Percentiles rank a stretch among this genome's conserved stretches.
Evolutionary conservation across 2,797 vertebrate species (phyloP).

Genomic region (Sarcoramphus papa): DNA sequence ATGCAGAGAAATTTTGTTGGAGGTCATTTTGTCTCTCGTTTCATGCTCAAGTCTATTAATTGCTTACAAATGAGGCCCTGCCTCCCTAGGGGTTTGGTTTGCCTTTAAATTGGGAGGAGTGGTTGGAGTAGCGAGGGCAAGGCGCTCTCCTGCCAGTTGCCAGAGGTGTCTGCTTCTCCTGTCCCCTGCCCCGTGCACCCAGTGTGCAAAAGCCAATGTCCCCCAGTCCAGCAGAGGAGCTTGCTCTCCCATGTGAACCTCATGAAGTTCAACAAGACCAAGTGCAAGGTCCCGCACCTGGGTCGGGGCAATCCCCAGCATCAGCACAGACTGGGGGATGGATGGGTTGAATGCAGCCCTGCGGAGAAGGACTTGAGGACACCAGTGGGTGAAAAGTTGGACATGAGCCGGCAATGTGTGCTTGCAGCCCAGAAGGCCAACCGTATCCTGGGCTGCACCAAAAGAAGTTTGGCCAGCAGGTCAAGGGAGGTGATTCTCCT

Average conservation of each 20-base stretch:
- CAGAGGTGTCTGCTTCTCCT: neutral
- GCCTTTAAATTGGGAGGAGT: neutral
- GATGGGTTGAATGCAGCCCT: neutral
- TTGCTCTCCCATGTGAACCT: neutral
- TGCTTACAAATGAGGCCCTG: neutral
- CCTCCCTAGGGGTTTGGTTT: neutral
- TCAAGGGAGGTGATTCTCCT: neutral
- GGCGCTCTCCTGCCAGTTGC: neutral
- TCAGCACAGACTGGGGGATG: too few relatives aligned
- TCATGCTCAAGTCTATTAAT: neutral
- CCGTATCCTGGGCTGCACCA: neutral
- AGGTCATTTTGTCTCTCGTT: neutral
- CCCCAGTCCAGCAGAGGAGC: neutral
- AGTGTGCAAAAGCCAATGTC: neutral
- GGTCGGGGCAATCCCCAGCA: neutral
- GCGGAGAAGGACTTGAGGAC: neutral
- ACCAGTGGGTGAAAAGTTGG: neutral
- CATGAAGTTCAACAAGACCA: neutral
- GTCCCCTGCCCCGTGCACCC: neutral
- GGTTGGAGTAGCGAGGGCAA: too few relatives aligned
- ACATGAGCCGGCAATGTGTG: rapidly evolving
- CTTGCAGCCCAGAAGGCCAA: neutral
- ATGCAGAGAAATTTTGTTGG: neutral
- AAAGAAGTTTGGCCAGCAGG: neutral
- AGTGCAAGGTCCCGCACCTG: neutral